Evolutionary conservation across 2,797 vertebrate genomes (phyloP).

Genomic region (Australoheros facetus): DNA sequence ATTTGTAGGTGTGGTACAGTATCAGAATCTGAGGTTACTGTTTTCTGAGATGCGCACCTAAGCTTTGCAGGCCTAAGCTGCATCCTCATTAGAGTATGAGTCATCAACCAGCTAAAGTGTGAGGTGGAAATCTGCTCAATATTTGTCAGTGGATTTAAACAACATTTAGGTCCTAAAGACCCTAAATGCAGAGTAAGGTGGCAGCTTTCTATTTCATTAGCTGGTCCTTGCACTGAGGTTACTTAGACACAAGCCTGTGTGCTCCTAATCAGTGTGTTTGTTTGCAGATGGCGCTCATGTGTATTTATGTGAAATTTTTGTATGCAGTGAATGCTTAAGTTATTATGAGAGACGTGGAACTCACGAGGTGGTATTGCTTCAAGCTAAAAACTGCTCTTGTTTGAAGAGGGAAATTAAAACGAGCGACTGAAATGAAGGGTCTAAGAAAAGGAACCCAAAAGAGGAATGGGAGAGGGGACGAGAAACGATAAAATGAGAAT

Average conservation of each 20-base stretch:
- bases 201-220: constrained; percentile 3
- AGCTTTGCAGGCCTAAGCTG: constrained; percentile 21
- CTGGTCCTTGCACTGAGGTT: background rate
- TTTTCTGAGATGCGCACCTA: constrained; percentile 16
- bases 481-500: constrained; percentile 3
- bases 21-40: background rate
- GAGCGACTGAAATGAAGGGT: background rate
- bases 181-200: background rate
- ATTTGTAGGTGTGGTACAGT: background rate
- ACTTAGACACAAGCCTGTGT: background rate
- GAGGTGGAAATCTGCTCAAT: constrained; percentile 22
- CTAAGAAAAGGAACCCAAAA: background rate
- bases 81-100: constrained; percentile 30
- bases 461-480: background rate
- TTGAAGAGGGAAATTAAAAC: background rate
- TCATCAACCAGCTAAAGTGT: constrained; percentile 32
- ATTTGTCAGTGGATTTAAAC: constrained; percentile 13
- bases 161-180: constrained; percentile 8
- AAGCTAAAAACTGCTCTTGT: constrained; percentile 6
- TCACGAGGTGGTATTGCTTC: background rate
- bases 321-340: background rate
- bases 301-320: background rate
- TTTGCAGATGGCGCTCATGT: background rate
- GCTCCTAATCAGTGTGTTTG: background rate
- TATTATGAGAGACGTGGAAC: background rate